Percentiles rank a stretch among this genome's conserved stretches.
These are phyloP conservation scores for Drosophila recens DNA, from an alignment of 2,888 invertebrate genomes.

Conservation along the genomic window DNA sequence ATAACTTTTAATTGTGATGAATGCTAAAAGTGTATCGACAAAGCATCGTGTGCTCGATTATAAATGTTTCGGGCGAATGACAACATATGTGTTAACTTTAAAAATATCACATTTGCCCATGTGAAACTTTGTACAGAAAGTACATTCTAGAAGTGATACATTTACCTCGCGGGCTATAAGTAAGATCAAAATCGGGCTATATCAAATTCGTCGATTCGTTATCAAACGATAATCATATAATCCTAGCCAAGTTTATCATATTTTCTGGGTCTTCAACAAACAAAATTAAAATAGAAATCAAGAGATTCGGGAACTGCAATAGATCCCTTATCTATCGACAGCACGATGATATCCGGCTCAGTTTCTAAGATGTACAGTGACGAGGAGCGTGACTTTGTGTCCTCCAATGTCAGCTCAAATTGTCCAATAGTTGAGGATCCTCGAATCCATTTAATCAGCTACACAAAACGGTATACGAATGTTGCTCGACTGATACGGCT, in stretches of 20 bases:
- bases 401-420: background rate
- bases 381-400: background rate
- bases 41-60: too few relatives aligned
- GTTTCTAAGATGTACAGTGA: slow-evolving; percentile 6
- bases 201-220: background rate
- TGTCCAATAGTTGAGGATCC: slow-evolving; percentile 39
- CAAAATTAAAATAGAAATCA: background rate
- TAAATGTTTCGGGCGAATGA: too few relatives aligned
- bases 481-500: slow-evolving; percentile 52
- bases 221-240: background rate
- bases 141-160: too few relatives aligned
- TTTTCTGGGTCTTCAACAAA: background rate
- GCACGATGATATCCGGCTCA: slow-evolving; percentile 44
- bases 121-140: too few relatives aligned
- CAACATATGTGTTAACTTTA: too few relatives aligned
- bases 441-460: slow-evolving; percentile 47
- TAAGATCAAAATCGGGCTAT: background rate
- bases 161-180: too few relatives aligned
- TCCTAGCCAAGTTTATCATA: slow-evolving; percentile 3
- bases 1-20: too few relatives aligned
- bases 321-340: background rate
- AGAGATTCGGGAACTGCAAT: background rate
- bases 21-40: too few relatives aligned
- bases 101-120: too few relatives aligned
- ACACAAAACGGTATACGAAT: slow-evolving; percentile 59